phyloP scores from a whole-genome alignment of 1,140 invertebrate genomes.

The Chrysopa pallens region DNA sequence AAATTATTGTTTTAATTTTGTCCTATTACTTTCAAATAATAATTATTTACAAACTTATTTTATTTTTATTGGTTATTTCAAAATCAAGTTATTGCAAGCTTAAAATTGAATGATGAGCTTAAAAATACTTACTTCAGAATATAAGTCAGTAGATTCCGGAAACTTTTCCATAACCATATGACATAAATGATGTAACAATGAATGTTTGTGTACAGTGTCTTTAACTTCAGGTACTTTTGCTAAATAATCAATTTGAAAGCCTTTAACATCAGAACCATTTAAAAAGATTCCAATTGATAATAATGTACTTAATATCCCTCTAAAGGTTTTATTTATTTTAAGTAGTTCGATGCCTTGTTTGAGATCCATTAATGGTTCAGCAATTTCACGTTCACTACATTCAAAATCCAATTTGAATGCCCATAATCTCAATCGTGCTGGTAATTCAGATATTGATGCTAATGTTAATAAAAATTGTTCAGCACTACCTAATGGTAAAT shows the following conservation, averaged over 20 bases:
- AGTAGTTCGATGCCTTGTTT: slow-evolving; percentile 90
- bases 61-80: no score
- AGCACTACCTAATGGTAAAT: slow-evolving; percentile 87
- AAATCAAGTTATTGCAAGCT: no score
- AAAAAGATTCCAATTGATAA: slow-evolving; percentile 94
- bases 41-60: no score
- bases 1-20: no score
- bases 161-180: slow-evolving; percentile 95
- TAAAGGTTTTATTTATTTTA: slow-evolving; percentile 84
- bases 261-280: slow-evolving; percentile 87
- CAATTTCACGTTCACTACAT: slow-evolving; percentile 92
- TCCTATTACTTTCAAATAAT: no score
- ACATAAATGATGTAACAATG: slow-evolving; percentile 90
- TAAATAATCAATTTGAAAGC: slow-evolving; percentile 95
- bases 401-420: slow-evolving; percentile 98
- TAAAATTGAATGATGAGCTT: no score
- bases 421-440: slow-evolving; percentile 91
- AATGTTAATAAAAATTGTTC: slow-evolving; percentile 95
- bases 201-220: slow-evolving; percentile 97
- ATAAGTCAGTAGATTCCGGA: slow-evolving; percentile 86
- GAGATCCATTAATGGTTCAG: slow-evolving; percentile 94
- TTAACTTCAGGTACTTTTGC: slow-evolving; percentile 98
- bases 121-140: slow-evolving; percentile 68
- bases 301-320: slow-evolving; percentile 80
- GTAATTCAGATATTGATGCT: slow-evolving; percentile 87